Evolutionary conservation across 1,140 invertebrate species (phyloP).

Genomic region (Hypothenemus hampei): DNA sequence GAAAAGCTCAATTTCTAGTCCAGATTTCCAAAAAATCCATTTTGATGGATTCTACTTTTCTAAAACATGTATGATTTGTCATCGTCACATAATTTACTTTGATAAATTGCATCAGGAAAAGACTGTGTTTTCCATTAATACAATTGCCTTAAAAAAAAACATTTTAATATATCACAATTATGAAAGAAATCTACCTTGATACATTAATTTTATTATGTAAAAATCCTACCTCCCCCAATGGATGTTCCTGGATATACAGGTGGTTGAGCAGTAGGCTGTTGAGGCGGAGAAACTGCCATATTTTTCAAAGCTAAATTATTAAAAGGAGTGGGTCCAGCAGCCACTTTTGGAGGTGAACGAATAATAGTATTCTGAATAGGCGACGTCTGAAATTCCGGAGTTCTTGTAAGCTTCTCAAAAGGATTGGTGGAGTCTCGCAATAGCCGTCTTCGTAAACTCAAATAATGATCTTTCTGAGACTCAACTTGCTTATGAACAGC

Average conservation of each 20-base stretch:
- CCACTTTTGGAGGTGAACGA: constrained; percentile 34
- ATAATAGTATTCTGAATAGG: constrained; percentile 27
- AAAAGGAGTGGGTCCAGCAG: constrained; percentile 47
- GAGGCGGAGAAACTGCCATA: constrained; percentile 13
- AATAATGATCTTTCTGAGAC: constrained; percentile 76
- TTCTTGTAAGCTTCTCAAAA: constrained; percentile 57
- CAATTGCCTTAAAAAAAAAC: too few relatives aligned
- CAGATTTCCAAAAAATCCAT: too few relatives aligned
- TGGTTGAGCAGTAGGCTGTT: constrained; percentile 18
- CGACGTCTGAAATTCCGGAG: constrained; percentile 24
- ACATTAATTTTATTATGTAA: too few relatives aligned
- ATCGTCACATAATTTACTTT: too few relatives aligned
- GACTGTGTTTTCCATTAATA: too few relatives aligned
- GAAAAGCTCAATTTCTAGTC: too few relatives aligned
- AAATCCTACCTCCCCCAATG: too few relatives aligned
- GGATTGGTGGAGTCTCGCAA: constrained; percentile 75
- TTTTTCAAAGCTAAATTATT: constrained; percentile 31
- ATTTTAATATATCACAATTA: too few relatives aligned
- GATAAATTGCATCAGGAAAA: too few relatives aligned
- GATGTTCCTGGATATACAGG: constrained; percentile 25
- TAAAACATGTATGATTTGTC: too few relatives aligned
- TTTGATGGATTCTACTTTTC: too few relatives aligned
- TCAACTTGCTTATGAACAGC: constrained; percentile 65
- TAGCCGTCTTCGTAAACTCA: constrained; percentile 72
- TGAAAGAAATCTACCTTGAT: too few relatives aligned